Base-by-base conservation (phyloP, 2,113 vertebrate genomes). In the Tragelaphus imberbis region DNA sequence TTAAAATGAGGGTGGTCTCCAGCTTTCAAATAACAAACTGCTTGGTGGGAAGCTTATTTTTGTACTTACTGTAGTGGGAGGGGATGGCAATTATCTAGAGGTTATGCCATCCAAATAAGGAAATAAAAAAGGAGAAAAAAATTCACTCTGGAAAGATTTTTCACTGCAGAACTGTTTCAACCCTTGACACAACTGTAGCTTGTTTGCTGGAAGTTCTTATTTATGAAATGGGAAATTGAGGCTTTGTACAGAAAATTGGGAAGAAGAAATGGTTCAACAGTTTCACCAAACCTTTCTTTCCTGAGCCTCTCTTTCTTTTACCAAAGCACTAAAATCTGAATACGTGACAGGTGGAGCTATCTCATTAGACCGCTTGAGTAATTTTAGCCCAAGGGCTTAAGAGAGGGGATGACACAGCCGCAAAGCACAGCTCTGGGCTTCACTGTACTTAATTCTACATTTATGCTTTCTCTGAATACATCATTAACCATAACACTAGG, bases 1-100 rank as follows among this genome's bases (percentile, higher is more conserved):
- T 97, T 79, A 40, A 93, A 65, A 88, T 82, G 51, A 90, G 47
- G 88, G 80, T 75, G 65, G 94, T 93, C 86, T 97, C 88, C 14
- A 81, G 55, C 53, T 96, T 96, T 17, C 82, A 59, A 94, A 94
- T 49, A 95, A 77, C 56, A 92, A 44, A 85, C 28, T 88, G 88
- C 7, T 79, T 56, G 25, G 79, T 94, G 51, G 63, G 30, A 68
- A 95, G 40, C 79, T 94, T 80, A 58, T 51, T 94, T 97, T 91
- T 90, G 30, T 80, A 92, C 89, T 97, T 91, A 90, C 30, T 84
- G 12, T 15, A 58, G 58, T 88, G 36, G 92, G 80, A 96, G 84
- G 40, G n/a, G 68, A 84, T 19, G 75, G 40, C 75, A 80, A 89
- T 93, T 88, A 93, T n/a, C 58, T 56, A 82, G 63, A 92, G 47